Percentiles rank a stretch among this genome's conserved stretches.
Conservation (phyloP, 2,888 invertebrate genomes). For the Ptychoptera albimana region DNA sequence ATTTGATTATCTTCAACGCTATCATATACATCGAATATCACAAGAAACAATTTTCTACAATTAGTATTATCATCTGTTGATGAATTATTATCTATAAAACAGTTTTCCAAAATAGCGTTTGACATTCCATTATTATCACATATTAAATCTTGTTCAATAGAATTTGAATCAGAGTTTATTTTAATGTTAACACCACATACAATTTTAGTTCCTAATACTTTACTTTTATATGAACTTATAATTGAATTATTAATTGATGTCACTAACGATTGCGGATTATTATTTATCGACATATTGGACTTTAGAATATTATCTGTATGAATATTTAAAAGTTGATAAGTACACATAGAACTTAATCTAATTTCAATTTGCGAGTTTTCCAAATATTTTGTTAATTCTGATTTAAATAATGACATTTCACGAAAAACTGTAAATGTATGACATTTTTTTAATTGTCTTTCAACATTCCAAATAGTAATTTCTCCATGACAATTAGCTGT, state of each 20-base stretch:
- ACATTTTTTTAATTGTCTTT: slow-evolving; percentile 55
- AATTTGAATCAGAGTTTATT: slow-evolving; percentile 14
- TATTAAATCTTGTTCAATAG: slow-evolving; percentile 12
- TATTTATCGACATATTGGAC: too few relatives aligned
- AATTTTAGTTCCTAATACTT: slow-evolving; percentile 24
- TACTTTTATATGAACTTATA: not conserved
- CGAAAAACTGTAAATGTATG: slow-evolving; percentile 33
- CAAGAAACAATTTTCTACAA: too few relatives aligned
- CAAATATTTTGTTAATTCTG: slow-evolving; percentile 26
- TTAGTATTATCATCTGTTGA: too few relatives aligned
- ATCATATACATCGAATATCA: too few relatives aligned
- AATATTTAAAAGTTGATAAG: slow-evolving; percentile 13
- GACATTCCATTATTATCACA: too few relatives aligned
- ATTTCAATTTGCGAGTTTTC: slow-evolving; percentile 20
- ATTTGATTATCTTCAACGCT: too few relatives aligned
- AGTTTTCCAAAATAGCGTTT: too few relatives aligned
- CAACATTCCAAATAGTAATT: slow-evolving; percentile 71
- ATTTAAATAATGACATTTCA: slow-evolving; percentile 14
- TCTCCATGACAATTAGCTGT: slow-evolving; percentile 43
- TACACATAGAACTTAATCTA: slow-evolving; percentile 33
- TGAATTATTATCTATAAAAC: too few relatives aligned
- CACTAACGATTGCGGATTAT: too few relatives aligned
- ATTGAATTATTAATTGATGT: not conserved
- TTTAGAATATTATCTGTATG: too few relatives aligned
- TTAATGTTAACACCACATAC: slow-evolving; percentile 20